A percentile compares a stretch with the other conserved stretches of the same genome.
Conservation (phyloP, 2,888 invertebrate species). For the Ptilodon capucinus region DNA sequence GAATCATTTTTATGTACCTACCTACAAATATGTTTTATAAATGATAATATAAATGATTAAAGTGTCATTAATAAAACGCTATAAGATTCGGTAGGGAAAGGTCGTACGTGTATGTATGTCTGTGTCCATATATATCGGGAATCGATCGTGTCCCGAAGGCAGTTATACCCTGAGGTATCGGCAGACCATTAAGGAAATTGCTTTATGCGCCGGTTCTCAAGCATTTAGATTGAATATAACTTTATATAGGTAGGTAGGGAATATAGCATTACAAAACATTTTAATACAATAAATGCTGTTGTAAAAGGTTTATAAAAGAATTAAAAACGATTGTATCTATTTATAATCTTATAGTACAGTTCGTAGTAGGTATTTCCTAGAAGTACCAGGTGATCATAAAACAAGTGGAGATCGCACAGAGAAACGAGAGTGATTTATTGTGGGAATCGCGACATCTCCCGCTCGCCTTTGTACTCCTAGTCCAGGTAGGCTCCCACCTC, state of each 20-base stretch:
- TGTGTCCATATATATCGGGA: conserved; percentile 1
- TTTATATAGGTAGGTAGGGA: background rate
- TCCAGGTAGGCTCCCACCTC: conserved; percentile 53
- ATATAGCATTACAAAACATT: too few species aligned
- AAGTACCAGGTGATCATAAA: conserved; percentile 64
- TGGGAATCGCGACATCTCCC: conserved; percentile 70
- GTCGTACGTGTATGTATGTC: background rate
- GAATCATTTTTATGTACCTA: too few species aligned
- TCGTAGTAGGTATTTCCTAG: too few species aligned
- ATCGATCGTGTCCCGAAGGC: conserved; percentile 44
- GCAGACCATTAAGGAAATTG: conserved; percentile 75
- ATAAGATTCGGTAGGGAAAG: too few species aligned
- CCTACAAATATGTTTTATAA: too few species aligned
- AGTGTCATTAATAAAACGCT: too few species aligned
- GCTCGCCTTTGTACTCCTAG: conserved; percentile 53
- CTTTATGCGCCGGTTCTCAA: conserved; percentile 49
- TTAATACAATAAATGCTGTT: too few species aligned
- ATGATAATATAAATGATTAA: too few species aligned
- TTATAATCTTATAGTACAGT: too few species aligned
- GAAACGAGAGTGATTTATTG: conserved; percentile 71
- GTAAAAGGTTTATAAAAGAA: too few species aligned
- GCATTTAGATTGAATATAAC: conserved; percentile 5
- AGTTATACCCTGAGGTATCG: conserved; percentile 53
- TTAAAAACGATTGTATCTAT: too few species aligned
- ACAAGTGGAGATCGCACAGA: conserved; percentile 60